These are phyloP conservation scores for Lacerta viridis DNA, from an alignment of 2,797 vertebrate genomes.

Conservation along the genomic window DNA sequence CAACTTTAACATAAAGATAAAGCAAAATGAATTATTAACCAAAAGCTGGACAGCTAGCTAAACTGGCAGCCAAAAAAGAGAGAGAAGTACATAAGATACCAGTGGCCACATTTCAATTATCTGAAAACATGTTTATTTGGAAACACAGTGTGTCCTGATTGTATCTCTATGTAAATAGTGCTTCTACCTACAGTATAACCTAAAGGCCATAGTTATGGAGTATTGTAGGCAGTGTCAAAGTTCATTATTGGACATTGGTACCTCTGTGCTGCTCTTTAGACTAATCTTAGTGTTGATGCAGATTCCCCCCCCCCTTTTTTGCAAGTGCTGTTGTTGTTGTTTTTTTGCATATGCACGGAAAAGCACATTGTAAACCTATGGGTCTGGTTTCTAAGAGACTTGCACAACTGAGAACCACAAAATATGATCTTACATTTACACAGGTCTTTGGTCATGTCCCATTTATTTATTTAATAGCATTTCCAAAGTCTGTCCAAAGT, in stretches of 20 bases:
- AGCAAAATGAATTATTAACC: constrained; percentile 31
- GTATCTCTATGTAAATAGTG: constrained; percentile 4
- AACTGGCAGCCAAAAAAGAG: background rate
- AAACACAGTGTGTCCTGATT: constrained; percentile 21
- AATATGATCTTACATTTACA: background rate
- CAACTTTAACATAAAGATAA: constrained; percentile 28
- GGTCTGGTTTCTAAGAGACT: background rate
- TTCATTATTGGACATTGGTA: background rate
- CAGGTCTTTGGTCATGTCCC: background rate
- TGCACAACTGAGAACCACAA: constrained; percentile 3
- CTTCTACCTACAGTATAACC: background rate
- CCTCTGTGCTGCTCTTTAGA: background rate
- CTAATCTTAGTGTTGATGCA: background rate
- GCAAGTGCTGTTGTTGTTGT: background rate
- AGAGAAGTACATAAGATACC: background rate
- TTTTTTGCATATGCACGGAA: too few relatives aligned
- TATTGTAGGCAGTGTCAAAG: background rate
- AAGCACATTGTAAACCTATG: constrained; percentile 9
- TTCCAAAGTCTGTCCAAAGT: background rate
- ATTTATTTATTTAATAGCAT: background rate
- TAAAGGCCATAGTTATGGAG: background rate
- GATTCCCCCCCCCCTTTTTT: background rate
- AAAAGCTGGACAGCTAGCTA: background rate
- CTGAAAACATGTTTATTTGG: constrained; percentile 5
- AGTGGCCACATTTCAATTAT: background rate